Evolutionary conservation across 2,888 invertebrate genomes (phyloP).

Genomic region (Nymphalis polychloros): DNA sequence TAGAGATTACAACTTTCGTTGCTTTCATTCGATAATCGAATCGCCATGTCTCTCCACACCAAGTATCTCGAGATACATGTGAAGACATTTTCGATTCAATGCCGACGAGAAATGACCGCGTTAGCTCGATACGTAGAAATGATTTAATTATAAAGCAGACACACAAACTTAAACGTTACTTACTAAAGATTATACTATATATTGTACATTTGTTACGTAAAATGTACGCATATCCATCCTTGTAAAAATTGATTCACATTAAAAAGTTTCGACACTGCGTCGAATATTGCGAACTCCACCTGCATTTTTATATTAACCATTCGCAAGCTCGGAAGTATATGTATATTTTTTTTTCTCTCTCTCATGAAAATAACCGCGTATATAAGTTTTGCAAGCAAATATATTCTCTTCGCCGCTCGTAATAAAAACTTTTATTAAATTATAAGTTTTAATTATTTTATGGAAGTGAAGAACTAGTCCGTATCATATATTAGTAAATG

Average conservation of each 20-base stretch:
- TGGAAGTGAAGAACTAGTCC: too few relatives aligned
- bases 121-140: neutral
- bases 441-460: too few relatives aligned
- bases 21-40: slow-evolving; percentile 20
- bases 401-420: too few relatives aligned
- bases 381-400: too few relatives aligned
- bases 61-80: neutral
- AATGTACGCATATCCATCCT: neutral
- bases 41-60: neutral
- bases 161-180: neutral
- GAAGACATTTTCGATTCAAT: neutral
- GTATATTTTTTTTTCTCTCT: too few relatives aligned
- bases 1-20: slow-evolving; percentile 29
- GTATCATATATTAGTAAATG: neutral
- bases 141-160: neutral
- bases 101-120: neutral
- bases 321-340: neutral
- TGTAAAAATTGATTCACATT: neutral
- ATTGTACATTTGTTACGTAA: neutral
- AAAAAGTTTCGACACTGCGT: slow-evolving; percentile 6
- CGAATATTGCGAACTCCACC: slow-evolving; percentile 1
- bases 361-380: too few relatives aligned
- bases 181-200: neutral
- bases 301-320: neutral
- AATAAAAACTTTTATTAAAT: too few relatives aligned